These are phyloP conservation scores for Hemiprocne comata DNA, from an alignment of 2,113 vertebrate genomes.

Conservation along the genomic window DNA sequence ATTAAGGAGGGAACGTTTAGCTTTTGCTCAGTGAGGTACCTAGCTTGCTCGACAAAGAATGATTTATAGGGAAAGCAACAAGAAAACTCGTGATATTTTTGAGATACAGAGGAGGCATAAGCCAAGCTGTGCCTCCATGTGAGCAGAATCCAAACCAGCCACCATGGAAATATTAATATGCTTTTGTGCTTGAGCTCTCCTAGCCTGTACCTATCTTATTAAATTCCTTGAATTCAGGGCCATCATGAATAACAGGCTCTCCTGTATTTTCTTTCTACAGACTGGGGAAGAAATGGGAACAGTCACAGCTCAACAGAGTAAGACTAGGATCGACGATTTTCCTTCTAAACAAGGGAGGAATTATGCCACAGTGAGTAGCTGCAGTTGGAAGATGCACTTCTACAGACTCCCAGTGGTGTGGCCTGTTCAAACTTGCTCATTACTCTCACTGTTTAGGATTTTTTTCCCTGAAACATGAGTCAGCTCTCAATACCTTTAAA, in stretches of 20 bases:
- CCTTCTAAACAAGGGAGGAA: background rate
- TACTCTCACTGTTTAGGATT: background rate
- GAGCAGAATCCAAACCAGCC: background rate
- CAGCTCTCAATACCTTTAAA: background rate
- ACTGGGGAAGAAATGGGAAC: background rate
- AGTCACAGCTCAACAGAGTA: background rate
- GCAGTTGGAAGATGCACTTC: background rate
- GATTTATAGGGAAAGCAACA: conserved; percentile 41
- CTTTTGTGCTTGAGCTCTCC: background rate
- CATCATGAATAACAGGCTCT: background rate
- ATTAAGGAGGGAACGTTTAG: conserved; percentile 47
- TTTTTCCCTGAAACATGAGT: rapidly evolving
- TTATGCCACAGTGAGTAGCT: background rate
- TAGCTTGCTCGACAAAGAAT: background rate
- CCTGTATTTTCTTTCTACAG: background rate
- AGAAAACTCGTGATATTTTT: conserved; percentile 15
- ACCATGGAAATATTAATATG: background rate
- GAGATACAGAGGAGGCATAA: background rate
- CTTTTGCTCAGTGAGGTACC: conserved; percentile 38
- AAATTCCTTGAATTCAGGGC: background rate
- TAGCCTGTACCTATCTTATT: background rate
- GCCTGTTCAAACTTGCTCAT: background rate
- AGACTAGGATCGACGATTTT: background rate
- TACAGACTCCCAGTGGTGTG: background rate
- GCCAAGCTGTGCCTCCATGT: background rate